Conservation (phyloP, 1,140 invertebrate genomes). For the Drosophila orosa region DNA sequence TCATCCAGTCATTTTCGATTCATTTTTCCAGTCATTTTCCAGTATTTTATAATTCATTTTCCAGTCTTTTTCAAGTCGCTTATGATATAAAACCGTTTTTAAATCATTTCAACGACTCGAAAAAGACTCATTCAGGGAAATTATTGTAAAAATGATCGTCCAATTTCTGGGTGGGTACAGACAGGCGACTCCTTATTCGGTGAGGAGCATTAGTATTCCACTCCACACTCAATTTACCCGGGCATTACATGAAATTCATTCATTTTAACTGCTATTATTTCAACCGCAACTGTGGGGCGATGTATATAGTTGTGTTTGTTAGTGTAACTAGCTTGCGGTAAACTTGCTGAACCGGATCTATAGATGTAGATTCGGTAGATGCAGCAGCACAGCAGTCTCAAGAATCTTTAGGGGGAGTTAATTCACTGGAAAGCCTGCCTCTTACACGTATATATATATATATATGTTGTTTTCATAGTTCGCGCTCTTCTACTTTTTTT, state of each 20-base stretch:
- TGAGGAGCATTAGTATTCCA: slow-evolving; percentile 17
- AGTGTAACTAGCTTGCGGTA: slow-evolving; percentile 81
- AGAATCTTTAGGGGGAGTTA: slow-evolving; percentile 74
- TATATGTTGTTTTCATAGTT: slow-evolving; percentile 26
- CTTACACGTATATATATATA: neutral
- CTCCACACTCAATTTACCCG: neutral
- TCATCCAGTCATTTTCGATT: too few species aligned
- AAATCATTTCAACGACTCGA: too few species aligned
- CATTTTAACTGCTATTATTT: slow-evolving; percentile 15
- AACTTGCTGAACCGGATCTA: slow-evolving; percentile 81
- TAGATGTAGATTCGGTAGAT: slow-evolving; percentile 66
- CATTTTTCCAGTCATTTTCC: too few species aligned
- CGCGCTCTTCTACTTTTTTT: slow-evolving; percentile 12
- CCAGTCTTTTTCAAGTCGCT: too few species aligned
- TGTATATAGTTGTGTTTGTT: slow-evolving; percentile 7
- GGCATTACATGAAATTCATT: slow-evolving; percentile 18
- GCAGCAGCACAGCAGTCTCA: slow-evolving; percentile 58
- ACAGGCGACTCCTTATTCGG: neutral
- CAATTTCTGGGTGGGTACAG: too few species aligned
- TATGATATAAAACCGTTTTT: too few species aligned
- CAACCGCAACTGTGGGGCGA: slow-evolving; percentile 18
- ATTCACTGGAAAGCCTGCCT: slow-evolving; percentile 66
- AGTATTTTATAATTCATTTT: too few species aligned
- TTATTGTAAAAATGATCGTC: too few species aligned
- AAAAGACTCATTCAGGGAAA: too few species aligned